Conservation (phyloP, 2,797 vertebrate genomes). For the Eulemur albifrons region DNA sequence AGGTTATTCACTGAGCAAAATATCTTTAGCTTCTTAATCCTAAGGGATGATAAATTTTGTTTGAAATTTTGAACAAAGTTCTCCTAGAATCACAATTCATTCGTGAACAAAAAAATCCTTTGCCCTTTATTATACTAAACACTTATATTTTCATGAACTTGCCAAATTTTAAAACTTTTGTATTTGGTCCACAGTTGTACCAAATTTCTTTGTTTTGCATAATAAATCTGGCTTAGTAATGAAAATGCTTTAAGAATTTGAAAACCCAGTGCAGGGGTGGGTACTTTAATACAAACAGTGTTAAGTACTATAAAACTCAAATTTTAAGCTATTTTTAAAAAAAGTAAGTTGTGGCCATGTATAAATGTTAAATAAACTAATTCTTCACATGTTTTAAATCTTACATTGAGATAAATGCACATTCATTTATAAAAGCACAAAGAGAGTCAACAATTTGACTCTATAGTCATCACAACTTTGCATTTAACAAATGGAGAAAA, state of each 20-base stretch:
- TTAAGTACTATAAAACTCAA: background rate
- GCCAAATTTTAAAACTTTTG: slow-evolving; percentile 12
- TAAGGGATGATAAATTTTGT: background rate
- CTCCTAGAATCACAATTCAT: background rate
- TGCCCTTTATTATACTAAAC: background rate
- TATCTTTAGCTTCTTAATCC: background rate
- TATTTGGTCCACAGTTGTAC: background rate
- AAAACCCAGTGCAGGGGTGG: background rate
- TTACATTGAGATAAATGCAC: background rate
- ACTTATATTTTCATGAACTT: background rate
- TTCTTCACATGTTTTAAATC: background rate
- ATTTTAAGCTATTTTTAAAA: slow-evolving; percentile 13
- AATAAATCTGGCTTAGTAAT: background rate
- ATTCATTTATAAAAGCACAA: slow-evolving; percentile 9
- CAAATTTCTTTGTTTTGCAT: slow-evolving; percentile 25
- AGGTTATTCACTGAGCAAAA: background rate
- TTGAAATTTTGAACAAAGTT: slow-evolving; percentile 33
- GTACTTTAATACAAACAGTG: background rate
- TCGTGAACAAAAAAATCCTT: slow-evolving; percentile 3
- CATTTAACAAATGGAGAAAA: slow-evolving; percentile 51
- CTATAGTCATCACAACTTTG: slow-evolving; percentile 12
- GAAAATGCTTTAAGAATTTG: background rate
- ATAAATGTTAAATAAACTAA: slow-evolving; percentile 47
- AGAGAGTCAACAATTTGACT: slow-evolving; percentile 12
- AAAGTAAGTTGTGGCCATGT: background rate